Evolutionary conservation across 2,888 invertebrate species (phyloP).

Genomic region (Hirtodrosophila alboralis): DNA sequence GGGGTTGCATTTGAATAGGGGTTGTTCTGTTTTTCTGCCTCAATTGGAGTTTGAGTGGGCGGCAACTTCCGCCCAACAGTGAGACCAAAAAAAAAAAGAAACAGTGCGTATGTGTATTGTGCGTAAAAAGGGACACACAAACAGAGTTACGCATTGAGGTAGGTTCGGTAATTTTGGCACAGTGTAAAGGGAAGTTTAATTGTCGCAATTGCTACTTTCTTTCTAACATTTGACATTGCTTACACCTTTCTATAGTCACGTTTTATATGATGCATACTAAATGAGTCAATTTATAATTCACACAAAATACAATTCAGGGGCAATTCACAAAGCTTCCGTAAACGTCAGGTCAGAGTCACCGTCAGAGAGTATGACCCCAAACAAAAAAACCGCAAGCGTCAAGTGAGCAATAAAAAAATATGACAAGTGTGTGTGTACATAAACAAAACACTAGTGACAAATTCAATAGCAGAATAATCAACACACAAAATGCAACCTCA

Average conservation of each 20-base stretch:
- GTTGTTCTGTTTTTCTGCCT: conserved; percentile 2
- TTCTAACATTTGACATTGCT: conserved; percentile 2
- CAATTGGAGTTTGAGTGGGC: conserved; percentile 29
- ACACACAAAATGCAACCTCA: conserved; percentile 61
- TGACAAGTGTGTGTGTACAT: conserved; percentile 11
- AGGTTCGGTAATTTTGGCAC: conserved; percentile 46
- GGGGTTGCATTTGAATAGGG: conserved; percentile 37
- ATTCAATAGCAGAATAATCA: conserved; percentile 70
- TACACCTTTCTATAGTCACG: conserved; percentile 17
- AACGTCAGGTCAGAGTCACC: conserved; percentile 50
- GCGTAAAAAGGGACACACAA: conserved; percentile 41
- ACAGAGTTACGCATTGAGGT: conserved; percentile 63
- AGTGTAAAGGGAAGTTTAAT: conserved; percentile 2
- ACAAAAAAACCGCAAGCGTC: conserved; percentile 19
- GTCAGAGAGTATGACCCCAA: conserved; percentile 45
- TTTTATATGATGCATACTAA: conserved; percentile 22
- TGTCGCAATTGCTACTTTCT: background rate
- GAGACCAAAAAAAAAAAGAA: conserved; percentile 1
- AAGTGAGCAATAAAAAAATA: conserved; percentile 40
- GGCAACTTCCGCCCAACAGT: conserved; percentile 28
- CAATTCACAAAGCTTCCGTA: conserved; percentile 55
- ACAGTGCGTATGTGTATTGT: conserved; percentile 57
- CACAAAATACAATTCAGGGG: conserved; percentile 4
- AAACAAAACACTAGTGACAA: conserved; percentile 42
- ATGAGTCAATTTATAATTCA: conserved; percentile 33